Conservation (phyloP, 2,888 invertebrate species). For the Melikaiella ostensackeni region DNA sequence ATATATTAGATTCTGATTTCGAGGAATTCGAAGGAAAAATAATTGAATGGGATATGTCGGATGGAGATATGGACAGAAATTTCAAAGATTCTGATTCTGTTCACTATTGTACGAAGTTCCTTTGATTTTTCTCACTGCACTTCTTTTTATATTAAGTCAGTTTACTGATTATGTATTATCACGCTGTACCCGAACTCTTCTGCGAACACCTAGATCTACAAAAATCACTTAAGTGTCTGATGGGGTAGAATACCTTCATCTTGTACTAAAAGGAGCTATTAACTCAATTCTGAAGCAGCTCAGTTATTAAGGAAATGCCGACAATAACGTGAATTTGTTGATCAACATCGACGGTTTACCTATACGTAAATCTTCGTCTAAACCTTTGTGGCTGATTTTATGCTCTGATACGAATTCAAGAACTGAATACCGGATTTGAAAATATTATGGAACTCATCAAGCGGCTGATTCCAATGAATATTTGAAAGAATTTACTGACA, state of each 20-base stretch:
- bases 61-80: too few species aligned
- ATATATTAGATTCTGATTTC: too few species aligned
- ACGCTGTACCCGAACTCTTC: background rate
- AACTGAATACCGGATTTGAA: background rate
- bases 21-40: too few species aligned
- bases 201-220: background rate
- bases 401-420: background rate
- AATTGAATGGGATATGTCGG: too few species aligned
- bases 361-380: background rate
- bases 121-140: background rate
- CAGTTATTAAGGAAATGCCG: background rate
- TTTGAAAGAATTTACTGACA: too few species aligned
- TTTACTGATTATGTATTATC: background rate
- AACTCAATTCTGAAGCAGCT: background rate
- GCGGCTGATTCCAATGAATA: background rate
- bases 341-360: slow-evolving; percentile 4
- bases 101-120: background rate
- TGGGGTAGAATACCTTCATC: background rate
- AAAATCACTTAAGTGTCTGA: background rate
- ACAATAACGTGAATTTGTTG: background rate
- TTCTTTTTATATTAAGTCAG: background rate
- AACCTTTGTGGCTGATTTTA: background rate
- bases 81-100: background rate
- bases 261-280: background rate
- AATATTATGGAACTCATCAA: background rate